Base-by-base conservation (phyloP, 2,113 vertebrate species). In the Percina caprodes region DNA sequence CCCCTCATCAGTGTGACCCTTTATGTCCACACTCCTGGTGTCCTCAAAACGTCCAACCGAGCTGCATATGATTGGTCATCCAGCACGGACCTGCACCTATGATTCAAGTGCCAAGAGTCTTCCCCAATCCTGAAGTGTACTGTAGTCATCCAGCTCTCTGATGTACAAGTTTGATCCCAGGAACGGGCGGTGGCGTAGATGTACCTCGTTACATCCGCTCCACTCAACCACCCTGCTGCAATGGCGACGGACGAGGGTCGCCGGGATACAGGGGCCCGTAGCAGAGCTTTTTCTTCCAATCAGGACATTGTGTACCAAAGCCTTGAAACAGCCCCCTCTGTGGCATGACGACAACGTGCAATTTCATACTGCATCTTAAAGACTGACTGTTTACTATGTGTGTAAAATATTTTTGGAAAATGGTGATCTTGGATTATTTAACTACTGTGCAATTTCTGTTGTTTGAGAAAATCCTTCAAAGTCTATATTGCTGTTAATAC, bases 251-350 rank as follows among this genome's bases (percentile, higher is more conserved):
- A 52, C 30, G 54, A 23, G 49, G 69, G 62, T 48, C 24, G 21
- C 16, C 11, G 14, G 48, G 73, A 63, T 63, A 59, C 2, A 21
- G 30, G 63, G 77, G 56, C 66, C 61, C 19, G 42, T 72, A 75
- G 69, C 77, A 82, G 90, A 91, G 86, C 76, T 87, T 89, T 86
- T 93, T 92, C 92, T 92, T 93, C 92, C 93, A 91, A 87, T 93
- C 91, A 94, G 91, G 91, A 94, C 83, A 62, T 92, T 83, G 87
- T 87, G 91, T 92, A 95, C 94, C 94, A 95, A 96, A 96, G 94
- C 92, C 93, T 94, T 92, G 86, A 90, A 92, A 91, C 73, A 90
- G 91, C 88, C 67, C 89, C 91, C 85, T 86, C 86, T 87, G 90
- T 91, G 89, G 92, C 87, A 86, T 87, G 86, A 91, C 52, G 61